Evolutionary conservation across 2,888 invertebrate species (phyloP).

Genomic region (Fragum fragum): DNA sequence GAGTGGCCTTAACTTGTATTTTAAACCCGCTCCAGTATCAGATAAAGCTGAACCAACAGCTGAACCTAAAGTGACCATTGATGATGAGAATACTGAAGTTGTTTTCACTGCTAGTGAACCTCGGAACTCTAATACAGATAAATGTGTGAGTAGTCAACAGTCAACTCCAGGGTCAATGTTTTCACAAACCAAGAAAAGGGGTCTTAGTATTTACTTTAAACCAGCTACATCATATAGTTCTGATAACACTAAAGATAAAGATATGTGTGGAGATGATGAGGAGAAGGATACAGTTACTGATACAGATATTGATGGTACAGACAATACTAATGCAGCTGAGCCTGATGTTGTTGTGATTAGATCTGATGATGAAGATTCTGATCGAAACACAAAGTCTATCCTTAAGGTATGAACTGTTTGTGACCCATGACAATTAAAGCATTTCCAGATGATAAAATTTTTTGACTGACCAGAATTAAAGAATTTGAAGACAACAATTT

Average conservation of each 20-base stretch:
- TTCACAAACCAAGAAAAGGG: neutral
- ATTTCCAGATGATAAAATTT: no score
- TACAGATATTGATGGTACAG: neutral
- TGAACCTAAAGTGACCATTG: neutral
- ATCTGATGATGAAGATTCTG: constrained; percentile 38
- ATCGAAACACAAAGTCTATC: neutral
- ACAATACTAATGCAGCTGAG: neutral
- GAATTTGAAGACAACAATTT: no score
- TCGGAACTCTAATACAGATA: neutral
- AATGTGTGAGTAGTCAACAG: neutral
- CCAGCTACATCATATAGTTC: neutral
- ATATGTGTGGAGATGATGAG: neutral
- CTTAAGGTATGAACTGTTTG: no score
- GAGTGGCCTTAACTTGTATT: neutral
- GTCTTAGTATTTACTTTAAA: constrained; percentile 3
- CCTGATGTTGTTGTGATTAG: constrained; percentile 39
- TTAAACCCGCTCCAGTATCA: neutral
- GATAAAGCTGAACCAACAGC: neutral
- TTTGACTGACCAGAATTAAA: no score
- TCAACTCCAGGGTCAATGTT: neutral
- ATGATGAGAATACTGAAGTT: neutral
- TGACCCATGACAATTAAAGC: no score
- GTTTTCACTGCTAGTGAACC: neutral
- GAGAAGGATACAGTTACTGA: neutral
- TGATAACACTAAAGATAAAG: neutral